Evolutionary conservation across 2,888 invertebrate genomes (phyloP).

Genomic region (Tolmerus cingulatus): DNA sequence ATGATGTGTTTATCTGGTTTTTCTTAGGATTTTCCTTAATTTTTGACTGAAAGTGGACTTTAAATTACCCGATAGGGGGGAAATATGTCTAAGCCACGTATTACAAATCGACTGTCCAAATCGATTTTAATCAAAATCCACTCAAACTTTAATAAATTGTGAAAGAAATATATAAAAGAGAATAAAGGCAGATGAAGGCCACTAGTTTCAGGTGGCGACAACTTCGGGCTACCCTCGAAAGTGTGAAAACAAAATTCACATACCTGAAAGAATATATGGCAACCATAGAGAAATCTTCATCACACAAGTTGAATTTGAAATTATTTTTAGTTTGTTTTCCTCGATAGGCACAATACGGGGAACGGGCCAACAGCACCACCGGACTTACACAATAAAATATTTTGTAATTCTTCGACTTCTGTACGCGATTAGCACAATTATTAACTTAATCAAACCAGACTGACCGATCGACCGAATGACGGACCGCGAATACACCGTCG

Average conservation of each 20-base stretch:
- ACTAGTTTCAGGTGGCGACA: background rate
- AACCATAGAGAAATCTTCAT: background rate
- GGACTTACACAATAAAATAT: slow-evolving; percentile 21
- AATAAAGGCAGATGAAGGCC: background rate
- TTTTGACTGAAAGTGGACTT: slow-evolving; percentile 13
- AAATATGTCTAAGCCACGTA: background rate
- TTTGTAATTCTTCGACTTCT: background rate
- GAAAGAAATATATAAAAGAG: background rate
- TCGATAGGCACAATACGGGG: background rate
- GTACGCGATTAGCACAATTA: background rate
- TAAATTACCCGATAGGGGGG: background rate
- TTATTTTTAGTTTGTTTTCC: slow-evolving; percentile 10
- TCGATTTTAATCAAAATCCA: background rate
- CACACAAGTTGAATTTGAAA: background rate
- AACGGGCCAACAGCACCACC: background rate
- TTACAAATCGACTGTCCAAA: background rate
- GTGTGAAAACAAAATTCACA: background rate
- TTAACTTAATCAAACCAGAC: slow-evolving; percentile 20
- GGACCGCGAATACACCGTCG: slow-evolving; percentile 5
- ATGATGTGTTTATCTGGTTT: slow-evolving; percentile 20
- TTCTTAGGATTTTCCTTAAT: slow-evolving; percentile 23
- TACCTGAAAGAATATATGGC: slow-evolving; percentile 3
- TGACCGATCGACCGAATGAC: slow-evolving; percentile 29
- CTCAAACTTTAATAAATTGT: background rate
- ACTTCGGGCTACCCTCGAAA: background rate